Conservation (phyloP, 2,113 vertebrate genomes). For the Cichladusa arquata region DNA sequence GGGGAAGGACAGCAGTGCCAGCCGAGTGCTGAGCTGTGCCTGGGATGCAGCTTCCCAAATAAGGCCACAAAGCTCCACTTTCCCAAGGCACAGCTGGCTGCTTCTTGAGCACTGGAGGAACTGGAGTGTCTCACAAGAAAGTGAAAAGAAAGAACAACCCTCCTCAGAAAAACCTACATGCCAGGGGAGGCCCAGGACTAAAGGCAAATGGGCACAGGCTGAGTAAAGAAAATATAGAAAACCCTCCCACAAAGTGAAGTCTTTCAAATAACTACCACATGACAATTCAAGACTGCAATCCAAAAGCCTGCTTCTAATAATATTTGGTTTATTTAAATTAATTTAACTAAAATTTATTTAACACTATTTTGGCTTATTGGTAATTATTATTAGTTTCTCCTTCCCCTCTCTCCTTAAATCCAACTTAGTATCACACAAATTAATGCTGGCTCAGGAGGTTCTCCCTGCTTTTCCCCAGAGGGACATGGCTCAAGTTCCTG, state of each 20-base stretch:
- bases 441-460: neutral
- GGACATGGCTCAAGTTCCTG: neutral
- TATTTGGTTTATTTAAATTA: neutral
- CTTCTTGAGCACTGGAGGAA: neutral
- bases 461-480: neutral
- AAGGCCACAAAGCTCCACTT: neutral
- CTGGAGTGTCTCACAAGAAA: neutral
- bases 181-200: neutral
- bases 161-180: neutral
- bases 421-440: neutral
- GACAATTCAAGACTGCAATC: neutral
- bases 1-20: rapidly evolving
- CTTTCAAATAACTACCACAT: neutral
- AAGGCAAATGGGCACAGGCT: neutral
- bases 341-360: neutral
- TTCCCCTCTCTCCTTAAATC: neutral
- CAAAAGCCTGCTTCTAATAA: neutral
- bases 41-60: conserved; percentile 35
- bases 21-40: rapidly evolving
- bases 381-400: neutral
- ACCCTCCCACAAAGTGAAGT: neutral
- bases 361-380: neutral
- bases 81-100: neutral
- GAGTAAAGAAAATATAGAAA: neutral
- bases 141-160: neutral